Base-by-base conservation (phyloP, 1,140 invertebrate species). In the Caenorhabditis inopinata region DNA sequence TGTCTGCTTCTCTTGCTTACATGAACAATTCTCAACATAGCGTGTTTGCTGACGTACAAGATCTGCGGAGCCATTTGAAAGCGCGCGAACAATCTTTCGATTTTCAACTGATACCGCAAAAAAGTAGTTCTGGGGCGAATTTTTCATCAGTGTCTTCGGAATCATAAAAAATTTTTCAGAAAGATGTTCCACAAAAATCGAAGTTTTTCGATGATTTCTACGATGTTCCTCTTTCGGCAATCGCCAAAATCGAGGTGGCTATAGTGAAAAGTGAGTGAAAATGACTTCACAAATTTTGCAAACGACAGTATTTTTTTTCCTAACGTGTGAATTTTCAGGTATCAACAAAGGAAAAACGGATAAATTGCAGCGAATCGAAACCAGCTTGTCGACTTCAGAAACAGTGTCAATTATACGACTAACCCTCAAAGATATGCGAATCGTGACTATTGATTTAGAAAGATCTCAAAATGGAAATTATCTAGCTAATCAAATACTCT, bases 181-280 rank as follows among this genome's bases (percentile, higher is more conserved):
- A 23, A 47, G 25, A 49, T 27, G 16, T 79, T n/a, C 78, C 78
- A 2, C 78, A 58, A 35, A 38, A 68, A 23, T 74, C 46, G 3
- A 49, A 21, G 7, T 48, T 79, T 45, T 79, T 49, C 48, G 68
- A 79, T 32, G 78, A 79, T 42, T 47, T 35, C 35, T 79, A 49
- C 68, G 32, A 45, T 45, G 46, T 79, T 18, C 78, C 78, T 11
- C 78, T 79, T 21, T 46, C 51, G 16, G 32, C 78, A 11, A 79
- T 79, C 21, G 62, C 62, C 16, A 51, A 38, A 27, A 74, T 79
- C 16, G 46, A 74, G 18, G 74, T 75, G 11, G 74, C 74, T 0
- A 29, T 75, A n/a, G 74, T 75, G 16, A 75, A 48, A 75, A 18
- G 74, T 75, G 5, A 75, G 11, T 74, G n/a, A 53, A 53, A 1